Base-by-base conservation (phyloP, 2,888 invertebrate genomes). In the Schizotus pectinicornis region DNA sequence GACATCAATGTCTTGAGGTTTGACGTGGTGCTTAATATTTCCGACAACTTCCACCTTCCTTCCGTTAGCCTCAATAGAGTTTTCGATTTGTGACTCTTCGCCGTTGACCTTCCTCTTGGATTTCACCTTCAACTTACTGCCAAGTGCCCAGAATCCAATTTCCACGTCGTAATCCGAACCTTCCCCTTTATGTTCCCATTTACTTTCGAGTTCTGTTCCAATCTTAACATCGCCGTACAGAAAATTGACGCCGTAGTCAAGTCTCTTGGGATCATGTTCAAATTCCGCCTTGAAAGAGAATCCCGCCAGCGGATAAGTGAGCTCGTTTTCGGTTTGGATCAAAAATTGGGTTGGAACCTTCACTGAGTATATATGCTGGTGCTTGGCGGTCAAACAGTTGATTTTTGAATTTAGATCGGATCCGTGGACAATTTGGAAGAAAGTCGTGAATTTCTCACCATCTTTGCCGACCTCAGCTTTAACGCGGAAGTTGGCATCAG, bases 11-110 rank as follows among this genome's bases (percentile, higher is more conserved):
- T 86, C 85, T 50, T 85, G 83, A 0, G 82, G 80, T 65, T 82
- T 82, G 2, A 81, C 74, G 48, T 81, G 83, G 70, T 88, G 86
- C 0, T 80, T 77, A 0, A 88, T 77, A 0, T 83, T 81, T 43
- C 87, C 86, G 30, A 84, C 84, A 0, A 87, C 76, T 67, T 87
- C 85, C 68, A 88, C 84, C 70, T 84, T 88, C 47, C 85, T 86
- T 7, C 86, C 82, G 41, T 85, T 85, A 9, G 89, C 65, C 3
- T 82, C 81, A 6, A 90, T 58, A 34, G 82, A 82, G 67, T 88
- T 85, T 37, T 83, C 82, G 37, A 87, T 81, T 71, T 88, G 88
- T 1, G 86, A 87, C 70, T 87, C 86, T 12, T 74, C 72, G 0
- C 82, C 83, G 0, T 83, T 72, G 1, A 86, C 80, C 37, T 85